These are phyloP conservation scores for Dendrolimus punctatus DNA, from an alignment of 1,140 invertebrate species.

Conservation along the genomic window DNA sequence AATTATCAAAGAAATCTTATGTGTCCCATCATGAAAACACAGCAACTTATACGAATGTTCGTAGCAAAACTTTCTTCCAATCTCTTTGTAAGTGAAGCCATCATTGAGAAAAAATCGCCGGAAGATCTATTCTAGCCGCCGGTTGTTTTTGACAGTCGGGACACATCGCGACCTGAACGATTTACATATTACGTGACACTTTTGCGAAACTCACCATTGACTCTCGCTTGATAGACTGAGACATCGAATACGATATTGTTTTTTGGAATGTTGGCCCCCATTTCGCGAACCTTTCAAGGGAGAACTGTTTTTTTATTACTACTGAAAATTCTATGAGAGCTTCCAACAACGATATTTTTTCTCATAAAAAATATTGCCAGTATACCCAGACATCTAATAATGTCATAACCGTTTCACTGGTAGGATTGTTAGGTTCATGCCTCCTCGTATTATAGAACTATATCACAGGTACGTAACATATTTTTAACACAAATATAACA, in stretches of 20 bases:
- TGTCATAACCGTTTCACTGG: too few species aligned
- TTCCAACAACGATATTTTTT: conserved; percentile 13
- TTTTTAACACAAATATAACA: too few species aligned
- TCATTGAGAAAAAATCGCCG: conserved; percentile 51
- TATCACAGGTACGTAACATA: too few species aligned
- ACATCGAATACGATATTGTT: conserved; percentile 64
- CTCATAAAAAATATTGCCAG: not conserved
- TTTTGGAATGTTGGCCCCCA: conserved; percentile 44
- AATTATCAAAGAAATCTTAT: too few species aligned
- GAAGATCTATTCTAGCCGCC: conserved; percentile 38
- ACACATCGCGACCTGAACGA: conserved; percentile 66
- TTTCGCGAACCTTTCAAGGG: conserved; percentile 31
- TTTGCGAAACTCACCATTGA: conserved; percentile 63
- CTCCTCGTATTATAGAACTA: too few species aligned
- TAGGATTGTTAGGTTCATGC: too few species aligned
- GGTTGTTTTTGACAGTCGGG: conserved; percentile 62
- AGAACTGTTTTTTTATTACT: conserved; percentile 50
- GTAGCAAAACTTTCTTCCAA: conserved; percentile 21
- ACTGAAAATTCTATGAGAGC: conserved; percentile 41
- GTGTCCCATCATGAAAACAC: too few species aligned
- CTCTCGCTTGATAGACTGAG: conserved; percentile 59
- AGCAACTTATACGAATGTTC: conserved; percentile 2
- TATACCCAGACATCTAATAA: not conserved
- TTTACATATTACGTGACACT: conserved; percentile 71
- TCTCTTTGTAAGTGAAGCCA: conserved; percentile 40